These are phyloP conservation scores for Sebastes baramenuke DNA, from an alignment of 2,797 vertebrate genomes.

Conservation along the genomic window DNA sequence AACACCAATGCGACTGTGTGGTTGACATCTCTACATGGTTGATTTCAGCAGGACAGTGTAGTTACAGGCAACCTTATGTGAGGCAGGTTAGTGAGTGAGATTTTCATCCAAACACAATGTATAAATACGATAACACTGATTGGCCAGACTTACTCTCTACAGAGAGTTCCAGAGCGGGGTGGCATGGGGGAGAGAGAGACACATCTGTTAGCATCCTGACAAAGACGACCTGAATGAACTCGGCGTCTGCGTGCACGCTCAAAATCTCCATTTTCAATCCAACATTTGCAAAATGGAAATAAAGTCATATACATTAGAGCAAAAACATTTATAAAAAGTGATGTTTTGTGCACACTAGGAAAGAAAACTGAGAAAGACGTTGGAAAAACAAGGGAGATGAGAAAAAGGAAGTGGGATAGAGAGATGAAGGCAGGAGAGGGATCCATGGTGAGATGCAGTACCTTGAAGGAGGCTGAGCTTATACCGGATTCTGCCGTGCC, in stretches of 20 bases:
- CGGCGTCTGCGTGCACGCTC: not conserved
- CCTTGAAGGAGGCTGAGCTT: slow-evolving; percentile 90
- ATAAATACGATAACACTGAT: slow-evolving; percentile 35
- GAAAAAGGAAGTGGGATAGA: slow-evolving; percentile 26
- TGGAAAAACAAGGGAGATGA: slow-evolving; percentile 19
- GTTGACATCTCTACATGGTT: slow-evolving; percentile 25
- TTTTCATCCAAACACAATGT: slow-evolving; percentile 75
- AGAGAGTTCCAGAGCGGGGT: slow-evolving; percentile 91
- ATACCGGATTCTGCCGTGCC: slow-evolving; percentile 89
- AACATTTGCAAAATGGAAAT: slow-evolving; percentile 8
- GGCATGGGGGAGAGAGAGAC: slow-evolving; percentile 90
- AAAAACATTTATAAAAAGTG: slow-evolving; percentile 3
- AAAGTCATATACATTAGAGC: not conserved
- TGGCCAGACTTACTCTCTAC: slow-evolving; percentile 98
- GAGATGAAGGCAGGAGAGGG: slow-evolving; percentile 50
- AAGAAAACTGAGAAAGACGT: slow-evolving; percentile 8
- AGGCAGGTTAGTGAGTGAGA: slow-evolving; percentile 72
- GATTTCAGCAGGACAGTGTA: slow-evolving; percentile 18
- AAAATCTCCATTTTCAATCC: not conserved
- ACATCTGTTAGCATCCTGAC: slow-evolving; percentile 89
- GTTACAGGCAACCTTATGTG: slow-evolving; percentile 20
- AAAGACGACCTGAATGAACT: slow-evolving; percentile 21
- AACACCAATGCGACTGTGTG: slow-evolving; percentile 8
- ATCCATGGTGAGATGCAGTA: slow-evolving; percentile 79
- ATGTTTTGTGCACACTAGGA: slow-evolving; percentile 30